Evolutionary conservation across 2,113 vertebrate genomes (phyloP).

Genomic region (Scomber scombrus): DNA sequence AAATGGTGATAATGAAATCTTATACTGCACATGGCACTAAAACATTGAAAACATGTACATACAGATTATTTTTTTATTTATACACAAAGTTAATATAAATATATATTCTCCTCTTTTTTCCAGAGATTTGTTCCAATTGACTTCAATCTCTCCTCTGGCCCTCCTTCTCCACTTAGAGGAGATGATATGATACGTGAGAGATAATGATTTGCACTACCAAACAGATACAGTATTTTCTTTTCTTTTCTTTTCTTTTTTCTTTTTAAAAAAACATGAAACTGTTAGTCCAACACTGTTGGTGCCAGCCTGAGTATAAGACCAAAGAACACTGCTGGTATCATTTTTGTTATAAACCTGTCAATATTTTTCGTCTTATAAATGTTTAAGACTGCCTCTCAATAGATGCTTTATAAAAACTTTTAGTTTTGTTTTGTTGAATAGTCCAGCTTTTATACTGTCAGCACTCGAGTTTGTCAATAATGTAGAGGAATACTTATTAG

Average conservation of each 20-base stretch:
- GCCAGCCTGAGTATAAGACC: neutral
- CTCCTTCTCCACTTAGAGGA: conserved; percentile 6
- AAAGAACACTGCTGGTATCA: conserved; percentile 3
- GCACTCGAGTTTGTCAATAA: neutral
- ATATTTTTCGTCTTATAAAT: neutral
- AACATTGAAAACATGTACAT: neutral
- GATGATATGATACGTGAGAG: neutral
- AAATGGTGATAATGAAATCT: too few relatives aligned
- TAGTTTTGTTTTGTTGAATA: neutral
- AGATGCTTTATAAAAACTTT: conserved; percentile 6
- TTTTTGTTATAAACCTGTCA: neutral
- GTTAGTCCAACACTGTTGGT: conserved; percentile 45
- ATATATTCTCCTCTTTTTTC: conserved; percentile 47
- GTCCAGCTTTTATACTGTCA: conserved; percentile 1
- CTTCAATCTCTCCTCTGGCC: conserved; percentile 1
- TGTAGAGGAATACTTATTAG: neutral
- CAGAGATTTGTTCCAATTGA: conserved; percentile 79
- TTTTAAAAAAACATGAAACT: conserved; percentile 1
- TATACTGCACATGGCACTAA: neutral
- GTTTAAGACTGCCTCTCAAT: neutral
- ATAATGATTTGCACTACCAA: conserved; percentile 56
- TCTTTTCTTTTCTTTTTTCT: neutral
- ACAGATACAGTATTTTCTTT: neutral
- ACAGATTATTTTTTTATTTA: neutral
- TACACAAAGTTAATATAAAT: neutral